phyloP scores from a whole-genome alignment of 2,113 vertebrate species.

The Formicarius rufipectus region DNA sequence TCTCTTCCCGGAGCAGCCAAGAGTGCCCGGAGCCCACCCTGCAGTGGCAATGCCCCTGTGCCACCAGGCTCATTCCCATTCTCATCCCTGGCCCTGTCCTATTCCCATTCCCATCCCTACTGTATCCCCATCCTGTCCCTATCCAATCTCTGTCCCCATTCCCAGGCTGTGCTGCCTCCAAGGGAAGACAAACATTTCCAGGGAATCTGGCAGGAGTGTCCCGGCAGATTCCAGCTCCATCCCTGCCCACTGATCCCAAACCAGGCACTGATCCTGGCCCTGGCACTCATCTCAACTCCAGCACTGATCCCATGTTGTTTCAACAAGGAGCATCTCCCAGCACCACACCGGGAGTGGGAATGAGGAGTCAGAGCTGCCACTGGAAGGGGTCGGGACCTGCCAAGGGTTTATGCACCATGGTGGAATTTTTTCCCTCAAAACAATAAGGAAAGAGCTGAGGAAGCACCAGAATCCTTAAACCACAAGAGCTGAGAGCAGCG shows the following conservation, averaged over 20 bases:
- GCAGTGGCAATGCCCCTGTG: background rate
- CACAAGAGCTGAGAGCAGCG: background rate
- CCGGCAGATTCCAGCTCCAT: background rate
- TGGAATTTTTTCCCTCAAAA: background rate
- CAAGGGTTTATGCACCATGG: fast-evolving
- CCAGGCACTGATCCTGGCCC: fast-evolving
- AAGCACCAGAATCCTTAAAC: background rate
- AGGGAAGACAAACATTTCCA: background rate
- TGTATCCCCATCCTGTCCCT: background rate
- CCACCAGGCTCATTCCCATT: fast-evolving
- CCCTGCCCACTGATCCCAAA: background rate
- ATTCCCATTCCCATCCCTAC: background rate
- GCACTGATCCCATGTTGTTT: background rate
- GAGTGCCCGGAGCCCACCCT: background rate
- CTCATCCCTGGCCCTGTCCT: too few relatives aligned
- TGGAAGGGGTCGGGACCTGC: background rate
- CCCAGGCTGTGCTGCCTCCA: background rate
- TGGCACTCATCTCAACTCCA: background rate
- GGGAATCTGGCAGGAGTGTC: background rate
- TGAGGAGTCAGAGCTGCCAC: background rate
- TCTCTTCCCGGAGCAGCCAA: background rate
- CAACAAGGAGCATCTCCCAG: background rate
- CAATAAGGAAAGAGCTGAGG: background rate
- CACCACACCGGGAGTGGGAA: fast-evolving
- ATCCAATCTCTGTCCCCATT: background rate